Evolutionary conservation across 2,113 vertebrate genomes (phyloP), one percentile per base, ranked within the genome.

Genomic region (Piaya cayana): DNA sequence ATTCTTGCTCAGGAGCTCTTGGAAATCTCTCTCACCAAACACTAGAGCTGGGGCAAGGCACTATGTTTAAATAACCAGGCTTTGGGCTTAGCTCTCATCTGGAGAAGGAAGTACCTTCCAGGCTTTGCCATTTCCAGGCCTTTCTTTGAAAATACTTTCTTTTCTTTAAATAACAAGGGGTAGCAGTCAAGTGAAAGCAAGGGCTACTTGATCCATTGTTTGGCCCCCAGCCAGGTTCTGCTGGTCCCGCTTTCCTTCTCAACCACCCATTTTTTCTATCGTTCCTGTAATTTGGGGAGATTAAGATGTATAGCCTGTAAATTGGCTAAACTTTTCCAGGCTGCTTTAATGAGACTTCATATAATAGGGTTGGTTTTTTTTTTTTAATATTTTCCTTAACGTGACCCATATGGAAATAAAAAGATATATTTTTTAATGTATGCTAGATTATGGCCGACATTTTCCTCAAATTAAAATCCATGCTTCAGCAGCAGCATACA

Each of bases 301-400:
- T 98, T 98, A 98, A 98, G 98, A 98, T 97, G 97, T 98, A 98
- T 98, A 97, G 98, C 96, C 98, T 98, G 98, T 95, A 98, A 98
- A 97, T 93, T 96, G 96, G 93, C 97, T 98, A 98, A 98, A 97
- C 97, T 95, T 97, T 98, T 98, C 98, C 97, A 97, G 97, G 97
- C 97, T 97, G 83, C 89, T 97, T 96, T 98, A 98, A 98, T 98
- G 97, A 98, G 97, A 91, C 96, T 97, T 92, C 93, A 91, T 96
- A 97, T 97, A 97, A 98, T 97, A 91, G 90, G 80, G 86, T 93
- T 96, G 93, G 92, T 42, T 97, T 82, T 96, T 96, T 97, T 95
- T 96, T 95, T 95, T 92, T 63, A 90, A 85, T 96, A 96, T 95
- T 93, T 89, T 91, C 93, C 95, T 97, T 98, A 98, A 98, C 96